Evolutionary conservation across 53 echinoderm and acorn worm genomes (phyloP).

Genomic region (Mesocentrotus franciscanus): DNA sequence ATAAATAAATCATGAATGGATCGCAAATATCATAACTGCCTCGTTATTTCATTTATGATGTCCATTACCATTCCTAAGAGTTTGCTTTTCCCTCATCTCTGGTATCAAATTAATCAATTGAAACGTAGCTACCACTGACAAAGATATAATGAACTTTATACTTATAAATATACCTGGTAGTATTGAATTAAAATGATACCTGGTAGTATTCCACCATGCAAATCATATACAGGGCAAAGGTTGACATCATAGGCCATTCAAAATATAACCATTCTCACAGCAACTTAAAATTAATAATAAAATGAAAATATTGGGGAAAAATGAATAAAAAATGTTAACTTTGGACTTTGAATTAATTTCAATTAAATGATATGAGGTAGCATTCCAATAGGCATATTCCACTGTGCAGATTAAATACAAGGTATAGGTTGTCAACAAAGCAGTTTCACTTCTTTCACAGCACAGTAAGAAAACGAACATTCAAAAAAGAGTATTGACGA

Average conservation of each 20-base stretch:
- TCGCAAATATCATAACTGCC: slow-evolving; percentile 35
- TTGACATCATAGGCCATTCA: not conserved
- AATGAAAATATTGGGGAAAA: too few species aligned
- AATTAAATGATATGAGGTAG: too few species aligned
- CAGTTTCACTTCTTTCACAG: too few species aligned
- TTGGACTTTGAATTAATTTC: too few species aligned
- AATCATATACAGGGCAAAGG: not conserved
- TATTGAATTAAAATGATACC: not conserved
- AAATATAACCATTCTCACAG: too few species aligned
- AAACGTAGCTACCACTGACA: not conserved
- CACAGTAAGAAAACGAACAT: too few species aligned
- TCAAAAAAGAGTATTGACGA: too few species aligned
- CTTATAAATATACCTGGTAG: not conserved
- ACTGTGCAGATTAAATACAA: too few species aligned
- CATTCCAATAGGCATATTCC: too few species aligned
- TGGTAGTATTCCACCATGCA: not conserved
- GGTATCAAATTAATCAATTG: not conserved
- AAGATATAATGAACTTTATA: slow-evolving; percentile 6
- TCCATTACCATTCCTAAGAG: not conserved
- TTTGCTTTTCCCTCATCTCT: not conserved
- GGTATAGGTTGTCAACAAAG: too few species aligned
- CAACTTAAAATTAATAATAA: too few species aligned
- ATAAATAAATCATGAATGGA: slow-evolving; percentile 19
- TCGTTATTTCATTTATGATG: slow-evolving; percentile 9
- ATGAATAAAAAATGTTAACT: too few species aligned